Conservation (phyloP, 2,888 invertebrate species). For the Halocaridina rubra region DNA sequence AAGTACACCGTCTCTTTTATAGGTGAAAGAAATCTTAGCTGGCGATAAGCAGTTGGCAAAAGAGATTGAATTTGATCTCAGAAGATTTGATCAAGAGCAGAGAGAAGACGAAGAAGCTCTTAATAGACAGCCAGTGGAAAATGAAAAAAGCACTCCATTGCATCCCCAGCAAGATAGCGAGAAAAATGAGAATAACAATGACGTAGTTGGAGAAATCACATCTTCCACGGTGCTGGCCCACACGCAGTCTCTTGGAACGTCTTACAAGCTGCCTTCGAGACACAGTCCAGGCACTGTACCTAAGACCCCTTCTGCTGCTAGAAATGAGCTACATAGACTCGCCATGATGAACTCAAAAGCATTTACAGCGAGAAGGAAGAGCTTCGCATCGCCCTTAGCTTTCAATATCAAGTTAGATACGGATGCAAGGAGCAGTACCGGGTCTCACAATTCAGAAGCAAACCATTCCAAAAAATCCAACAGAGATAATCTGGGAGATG, state of each 20-base stretch:
- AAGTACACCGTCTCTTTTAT: neutral
- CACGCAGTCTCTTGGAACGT: neutral
- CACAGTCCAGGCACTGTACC: too few species aligned
- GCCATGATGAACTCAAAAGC: neutral
- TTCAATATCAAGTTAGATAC: too few species aligned
- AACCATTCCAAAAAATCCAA: neutral
- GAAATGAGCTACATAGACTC: neutral
- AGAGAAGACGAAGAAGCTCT: slow-evolving; percentile 40
- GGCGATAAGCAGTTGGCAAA: slow-evolving; percentile 69
- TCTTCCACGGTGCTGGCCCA: too few species aligned
- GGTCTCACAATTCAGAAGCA: neutral
- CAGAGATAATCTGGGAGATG: neutral
- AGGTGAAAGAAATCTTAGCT: slow-evolving; percentile 69
- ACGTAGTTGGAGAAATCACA: neutral
- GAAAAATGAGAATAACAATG: neutral
- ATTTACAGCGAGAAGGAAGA: slow-evolving; percentile 3
- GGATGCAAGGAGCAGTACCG: neutral
- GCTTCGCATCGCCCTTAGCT: neutral
- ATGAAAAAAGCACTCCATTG: neutral
- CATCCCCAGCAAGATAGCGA: neutral
- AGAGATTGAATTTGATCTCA: slow-evolving; percentile 70
- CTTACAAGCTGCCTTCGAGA: neutral
- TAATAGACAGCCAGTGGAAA: neutral
- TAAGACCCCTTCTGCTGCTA: neutral
- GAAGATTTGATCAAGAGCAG: slow-evolving; percentile 68